Base-by-base conservation (phyloP, 1,140 invertebrate genomes). In the Eurosta solidaginis region DNA sequence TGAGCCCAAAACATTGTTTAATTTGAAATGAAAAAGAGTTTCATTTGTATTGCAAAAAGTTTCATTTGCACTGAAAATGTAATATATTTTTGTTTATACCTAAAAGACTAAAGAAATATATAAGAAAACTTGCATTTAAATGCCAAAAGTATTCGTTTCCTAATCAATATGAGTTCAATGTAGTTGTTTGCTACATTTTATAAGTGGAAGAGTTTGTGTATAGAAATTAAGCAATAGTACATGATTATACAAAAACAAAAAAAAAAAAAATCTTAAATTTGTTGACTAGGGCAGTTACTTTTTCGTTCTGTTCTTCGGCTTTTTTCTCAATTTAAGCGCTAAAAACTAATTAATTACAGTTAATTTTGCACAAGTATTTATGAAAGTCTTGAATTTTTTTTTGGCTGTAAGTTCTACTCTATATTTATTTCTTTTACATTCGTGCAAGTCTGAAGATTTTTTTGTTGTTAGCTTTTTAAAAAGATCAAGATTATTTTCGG, bases 391-490 rank as follows among this genome's bases (percentile, higher is more conserved):
- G 59, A 36, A 68, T 40, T 68, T n/a, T n/a, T n/a, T n/a, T 68
- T 68, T 40, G 36, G 59, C 29, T 42, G 33, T 68, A 68, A 40
- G 33, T 68, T 40, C 33, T 68, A 68, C 33, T 20, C 20, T n/a
- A 68, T 40, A 68, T 17, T 68, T 68, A 33, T 17, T 68, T 29
- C n/a, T 68, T 22, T 68, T 68, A 36, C 33, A 42, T 68, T 40
- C 59, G 59, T 68, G 59, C 59, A 40, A 68, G 33, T 68, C 33
- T 68, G 59, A 68, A 68, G 33, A 68, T 68, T 68, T 68, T 36
- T 33, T 63, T 36, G 29, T 63, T 12, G 54, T 33, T 40, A 68
- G 40, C 33, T 36, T 20, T 47, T 68, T 40, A 42, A 68, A 68
- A 68, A 68, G 36, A n/a, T 4, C n/a, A 40, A 68, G 59, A 40